Evolutionary conservation across 2,113 vertebrate genomes (phyloP).

Genomic region (Gymnocephalus cernua): DNA sequence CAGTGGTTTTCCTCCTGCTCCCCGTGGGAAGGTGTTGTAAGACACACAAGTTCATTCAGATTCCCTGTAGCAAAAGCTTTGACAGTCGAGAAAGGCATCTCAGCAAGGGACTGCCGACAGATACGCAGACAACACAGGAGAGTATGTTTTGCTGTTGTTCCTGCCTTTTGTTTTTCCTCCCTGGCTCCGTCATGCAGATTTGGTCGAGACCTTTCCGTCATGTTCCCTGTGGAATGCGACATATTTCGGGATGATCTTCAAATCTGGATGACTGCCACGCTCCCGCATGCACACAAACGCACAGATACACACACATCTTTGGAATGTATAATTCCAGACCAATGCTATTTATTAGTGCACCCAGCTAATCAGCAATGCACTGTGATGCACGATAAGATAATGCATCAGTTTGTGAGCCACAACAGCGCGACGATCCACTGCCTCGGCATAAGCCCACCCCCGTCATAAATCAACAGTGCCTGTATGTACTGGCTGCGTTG

Average conservation of each 20-base stretch:
- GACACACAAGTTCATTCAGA: slow-evolving; percentile 29
- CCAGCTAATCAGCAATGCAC: slow-evolving; percentile 31
- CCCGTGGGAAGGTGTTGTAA: slow-evolving; percentile 33
- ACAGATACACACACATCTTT: slow-evolving; percentile 9
- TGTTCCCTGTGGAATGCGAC: slow-evolving; percentile 34
- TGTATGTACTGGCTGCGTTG: slow-evolving; percentile 37
- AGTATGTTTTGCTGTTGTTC: slow-evolving; percentile 37
- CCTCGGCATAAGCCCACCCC: slow-evolving; percentile 21
- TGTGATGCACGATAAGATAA: slow-evolving; percentile 57
- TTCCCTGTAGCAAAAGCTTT: slow-evolving; percentile 45
- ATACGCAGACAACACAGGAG: slow-evolving; percentile 16
- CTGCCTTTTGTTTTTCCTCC: slow-evolving; percentile 24
- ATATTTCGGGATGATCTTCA: slow-evolving; percentile 44
- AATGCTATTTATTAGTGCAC: slow-evolving; percentile 27
- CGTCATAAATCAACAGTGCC: slow-evolving; percentile 60
- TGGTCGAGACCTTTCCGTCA: slow-evolving; percentile 30
- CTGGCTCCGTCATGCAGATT: slow-evolving; percentile 33
- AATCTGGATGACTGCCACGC: slow-evolving; percentile 38
- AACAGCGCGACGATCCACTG: slow-evolving; percentile 22
- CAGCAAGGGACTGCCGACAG: slow-evolving; percentile 23
- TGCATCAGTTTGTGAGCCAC: slow-evolving; percentile 42
- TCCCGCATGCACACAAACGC: slow-evolving; percentile 1
- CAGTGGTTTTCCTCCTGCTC: slow-evolving; percentile 32
- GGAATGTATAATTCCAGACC: slow-evolving; percentile 8
- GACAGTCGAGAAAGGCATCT: slow-evolving; percentile 31